A percentile compares a stretch with the other conserved stretches of the same genome.
These are phyloP conservation scores for Leptothorax acervorum DNA, from an alignment of 2,888 invertebrate species.

Conservation along the genomic window DNA sequence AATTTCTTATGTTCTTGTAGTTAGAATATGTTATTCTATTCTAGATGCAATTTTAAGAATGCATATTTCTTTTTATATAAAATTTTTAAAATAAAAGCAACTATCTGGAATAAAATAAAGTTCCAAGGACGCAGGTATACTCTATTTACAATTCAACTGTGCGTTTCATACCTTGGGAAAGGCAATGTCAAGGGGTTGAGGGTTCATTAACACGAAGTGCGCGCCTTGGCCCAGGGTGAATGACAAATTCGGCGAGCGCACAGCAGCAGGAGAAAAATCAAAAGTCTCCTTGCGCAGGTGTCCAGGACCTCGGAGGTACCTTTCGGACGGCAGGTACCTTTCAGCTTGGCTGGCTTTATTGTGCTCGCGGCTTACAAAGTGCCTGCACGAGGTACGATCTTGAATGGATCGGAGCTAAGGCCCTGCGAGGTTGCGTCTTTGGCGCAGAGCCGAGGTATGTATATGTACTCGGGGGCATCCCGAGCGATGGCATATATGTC, in stretches of 20 bases:
- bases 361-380: conserved; percentile 77
- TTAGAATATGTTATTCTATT: not conserved
- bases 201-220: conserved; percentile 44
- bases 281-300: conserved; percentile 83
- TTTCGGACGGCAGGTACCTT: conserved; percentile 80
- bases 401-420: conserved; percentile 75
- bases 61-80: not conserved
- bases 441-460: conserved; percentile 59
- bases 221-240: conserved; percentile 59
- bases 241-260: conserved; percentile 73
- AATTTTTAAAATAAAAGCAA: not conserved
- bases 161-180: conserved; percentile 27
- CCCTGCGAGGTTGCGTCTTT: conserved; percentile 80
- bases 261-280: conserved; percentile 81
- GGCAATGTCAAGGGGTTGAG: conserved; percentile 46
- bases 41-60: not conserved
- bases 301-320: conserved; percentile 76
- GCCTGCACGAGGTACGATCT: conserved; percentile 76
- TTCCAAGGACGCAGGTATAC: not conserved
- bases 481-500: conserved; percentile 55
- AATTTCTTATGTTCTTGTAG: not conserved
- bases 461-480: conserved; percentile 52
- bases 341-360: conserved; percentile 77
- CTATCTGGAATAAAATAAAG: conserved; percentile 13
- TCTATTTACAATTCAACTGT: conserved; percentile 15